Evolutionary conservation across 2,888 invertebrate genomes (phyloP), one percentile per base, ranked within the genome.

Genomic region (Troides aeacus): DNA sequence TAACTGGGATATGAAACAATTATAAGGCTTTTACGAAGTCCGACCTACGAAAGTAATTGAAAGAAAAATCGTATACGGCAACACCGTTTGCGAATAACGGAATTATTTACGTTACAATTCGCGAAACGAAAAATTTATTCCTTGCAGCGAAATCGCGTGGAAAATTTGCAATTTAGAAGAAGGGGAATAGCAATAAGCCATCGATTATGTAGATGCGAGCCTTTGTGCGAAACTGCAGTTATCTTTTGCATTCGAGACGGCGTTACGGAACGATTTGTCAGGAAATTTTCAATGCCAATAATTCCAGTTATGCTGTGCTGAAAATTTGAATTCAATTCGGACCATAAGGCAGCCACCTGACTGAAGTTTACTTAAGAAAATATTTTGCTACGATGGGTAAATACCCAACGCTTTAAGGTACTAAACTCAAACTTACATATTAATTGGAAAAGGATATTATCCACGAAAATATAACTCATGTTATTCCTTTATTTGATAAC

Each of bases 121-220:
- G 85, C 86, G 83, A 83, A 81, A 87, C 83, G 87, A 87, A 90
- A 39, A 92, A 92, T 92, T 85, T 91, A 92, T 90, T 88, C 88
- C 81, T 81, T 79, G 80, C 84, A 81, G 81, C 83, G 87, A 90
- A 91, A 91, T 92, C 91, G 92, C 88, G 91, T 84, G 89, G 90
- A 92, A 92, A 92, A 92, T 92, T 92, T 90, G 91, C 92, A 91
- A 90, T 92, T 92, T 92, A 88, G 88, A 89, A 91, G 90, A 88
- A 86, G 87, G 89, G 90, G 91, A 90, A 90, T 84, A 85, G 84
- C 91, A 90, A 90, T 92, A 92, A 89, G 89, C 88, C 87, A 89
- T 91, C 91, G 91, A 90, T 92, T 91, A 92, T 92, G 90, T 83
- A 90, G 89, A 91, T 91, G 88, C 90, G 89, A 83, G 84, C 87